Base-by-base conservation (phyloP, 92 coral and sea anemone genomes). In the Blastomussa wellsi region DNA sequence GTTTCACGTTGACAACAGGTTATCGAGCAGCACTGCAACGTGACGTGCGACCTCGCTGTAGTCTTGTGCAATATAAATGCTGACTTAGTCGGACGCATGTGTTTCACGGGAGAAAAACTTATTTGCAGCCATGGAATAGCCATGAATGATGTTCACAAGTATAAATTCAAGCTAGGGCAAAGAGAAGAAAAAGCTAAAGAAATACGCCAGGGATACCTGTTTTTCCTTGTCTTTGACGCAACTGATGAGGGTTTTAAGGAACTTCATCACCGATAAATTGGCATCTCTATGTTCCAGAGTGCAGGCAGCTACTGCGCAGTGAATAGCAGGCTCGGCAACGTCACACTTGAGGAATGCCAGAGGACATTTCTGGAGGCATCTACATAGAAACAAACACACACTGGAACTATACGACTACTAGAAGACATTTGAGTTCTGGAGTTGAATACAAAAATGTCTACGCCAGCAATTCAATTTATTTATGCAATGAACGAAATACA, bases 221-320 rank as follows among this genome's bases (percentile, higher is more conserved):
- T 57, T 57, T 8, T 86, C 94, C 82, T 78, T 85, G 53, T 90
- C 95, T 8, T 73, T 55, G 33, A 91, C 95, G 39, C 95, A 91
- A 79, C 86, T 95, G 68, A 96, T 84, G 53, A 96, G 94, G 37
- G 92, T 94, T 80, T 89, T 90, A 36, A 93, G 90, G 83, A 96
- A 96, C 75, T 90, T 96, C 98, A 96, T 95, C 41, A 96, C 99
- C 15, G 99, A 96, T 4, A 86, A 78, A 73, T 96, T 94, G 20
- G 99, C 99, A 48, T 96, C 99, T 80, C 99, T 92, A 89, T 96
- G 99, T 70, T 93, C 93, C 5, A 96, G 74, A 33, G 96, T 89
- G 52, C 93, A 81, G 16, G 98, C 98, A 7, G 92, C 97, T n/a
- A 96, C 90, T 1, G 99, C 98, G 48, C 97, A 96, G 70, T 94